phyloP scores from a whole-genome alignment of 2,888 invertebrate species.

The Anthophora plumipes region DNA sequence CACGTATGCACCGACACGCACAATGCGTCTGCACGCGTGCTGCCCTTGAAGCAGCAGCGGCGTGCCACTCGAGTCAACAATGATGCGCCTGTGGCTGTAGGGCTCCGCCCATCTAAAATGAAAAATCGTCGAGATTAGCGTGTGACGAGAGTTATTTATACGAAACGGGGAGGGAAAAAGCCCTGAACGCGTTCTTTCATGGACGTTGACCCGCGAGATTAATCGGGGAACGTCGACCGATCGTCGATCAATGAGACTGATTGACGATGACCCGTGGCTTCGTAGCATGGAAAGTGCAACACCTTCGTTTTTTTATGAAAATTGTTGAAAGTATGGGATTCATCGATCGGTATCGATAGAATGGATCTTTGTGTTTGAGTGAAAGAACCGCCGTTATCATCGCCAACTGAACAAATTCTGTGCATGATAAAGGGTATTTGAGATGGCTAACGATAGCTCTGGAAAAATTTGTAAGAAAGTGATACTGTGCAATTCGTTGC shows the following conservation, averaged over 20 bases:
- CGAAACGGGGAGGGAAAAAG: conserved; percentile 18
- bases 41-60: conserved; percentile 37
- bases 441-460: too few relatives aligned
- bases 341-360: too few relatives aligned
- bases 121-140: conserved; percentile 45
- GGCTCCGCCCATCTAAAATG: conserved; percentile 26
- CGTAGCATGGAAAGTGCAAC: too few relatives aligned
- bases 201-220: conserved; percentile 28
- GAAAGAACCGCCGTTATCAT: too few relatives aligned
- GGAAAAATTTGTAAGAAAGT: not conserved
- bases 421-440: too few relatives aligned
- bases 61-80: conserved; percentile 40
- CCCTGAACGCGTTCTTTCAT: conserved; percentile 39
- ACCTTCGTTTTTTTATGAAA: too few relatives aligned
- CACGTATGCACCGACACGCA: conserved; percentile 44
- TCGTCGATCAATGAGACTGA: conserved; percentile 20
- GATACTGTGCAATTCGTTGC: too few relatives aligned
- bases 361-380: too few relatives aligned
- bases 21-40: conserved; percentile 24
- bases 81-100: conserved; percentile 20
- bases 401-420: too few relatives aligned
- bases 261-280: conserved; percentile 1
- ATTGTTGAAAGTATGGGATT: too few relatives aligned
- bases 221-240: conserved; percentile 25
- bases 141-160: conserved; percentile 16